Conservation (phyloP, 2,888 invertebrate species). For the Glyphotaelius pellucidus region DNA sequence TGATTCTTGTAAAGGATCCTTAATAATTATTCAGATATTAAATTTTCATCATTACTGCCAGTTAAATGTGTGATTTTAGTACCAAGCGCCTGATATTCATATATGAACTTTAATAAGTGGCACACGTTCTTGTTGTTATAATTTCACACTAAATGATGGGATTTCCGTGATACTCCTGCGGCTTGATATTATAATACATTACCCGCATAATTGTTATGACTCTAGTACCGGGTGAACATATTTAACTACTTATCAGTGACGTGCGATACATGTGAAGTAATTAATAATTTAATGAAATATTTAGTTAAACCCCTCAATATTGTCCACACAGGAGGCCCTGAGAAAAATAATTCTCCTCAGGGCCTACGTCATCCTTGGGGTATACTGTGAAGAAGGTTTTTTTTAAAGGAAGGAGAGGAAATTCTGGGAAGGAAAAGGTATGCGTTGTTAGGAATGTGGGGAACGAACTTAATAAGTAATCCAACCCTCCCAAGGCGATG, state of each 20-base stretch:
- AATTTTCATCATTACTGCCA: not conserved
- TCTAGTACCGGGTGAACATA: conserved; percentile 14
- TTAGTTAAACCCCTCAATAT: too few species aligned
- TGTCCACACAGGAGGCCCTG: too few species aligned
- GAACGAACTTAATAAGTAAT: too few species aligned
- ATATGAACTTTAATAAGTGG: not conserved
- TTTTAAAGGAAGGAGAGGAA: too few species aligned
- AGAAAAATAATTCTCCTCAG: too few species aligned
- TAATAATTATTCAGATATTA: not conserved
- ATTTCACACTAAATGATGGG: not conserved
- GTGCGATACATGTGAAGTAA: not conserved
- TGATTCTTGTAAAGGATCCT: not conserved
- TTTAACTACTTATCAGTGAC: conserved; percentile 16
- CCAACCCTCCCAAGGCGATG: too few species aligned
- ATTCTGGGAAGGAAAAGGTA: too few species aligned
- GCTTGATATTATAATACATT: conserved; percentile 20
- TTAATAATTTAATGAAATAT: not conserved
- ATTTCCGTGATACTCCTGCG: conserved; percentile 33
- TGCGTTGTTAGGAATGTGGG: too few species aligned
- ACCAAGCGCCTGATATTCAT: not conserved
- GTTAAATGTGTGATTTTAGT: not conserved
- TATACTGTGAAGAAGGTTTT: too few species aligned
- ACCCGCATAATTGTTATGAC: conserved; percentile 21
- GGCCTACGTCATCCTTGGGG: too few species aligned
- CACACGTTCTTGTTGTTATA: conserved; percentile 9